Percentiles rank a stretch among this genome's conserved stretches.
phyloP scores from a whole-genome alignment of 1,140 invertebrate genomes.

The Steinernema khuongi region DNA sequence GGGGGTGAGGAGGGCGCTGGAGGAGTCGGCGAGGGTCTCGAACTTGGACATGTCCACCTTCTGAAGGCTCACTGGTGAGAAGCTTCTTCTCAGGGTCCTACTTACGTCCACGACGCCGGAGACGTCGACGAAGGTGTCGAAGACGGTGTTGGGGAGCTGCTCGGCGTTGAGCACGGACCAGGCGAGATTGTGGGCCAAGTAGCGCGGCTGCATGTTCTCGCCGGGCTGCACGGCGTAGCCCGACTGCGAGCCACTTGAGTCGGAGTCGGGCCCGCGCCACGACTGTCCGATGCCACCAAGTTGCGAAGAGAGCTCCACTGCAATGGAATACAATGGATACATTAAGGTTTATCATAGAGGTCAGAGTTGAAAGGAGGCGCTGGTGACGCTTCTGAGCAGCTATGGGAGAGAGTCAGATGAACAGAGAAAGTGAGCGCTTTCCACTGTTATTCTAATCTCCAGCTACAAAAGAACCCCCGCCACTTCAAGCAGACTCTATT shows the following conservation, averaged over 20 bases:
- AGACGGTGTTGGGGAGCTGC: slow-evolving; percentile 27
- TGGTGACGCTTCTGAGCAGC: too few relatives aligned
- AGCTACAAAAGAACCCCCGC: too few relatives aligned
- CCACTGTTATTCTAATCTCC: too few relatives aligned
- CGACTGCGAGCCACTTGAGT: slow-evolving; percentile 9
- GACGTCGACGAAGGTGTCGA: slow-evolving; percentile 6
- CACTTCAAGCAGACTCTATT: too few relatives aligned
- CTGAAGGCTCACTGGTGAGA: slow-evolving; percentile 9
- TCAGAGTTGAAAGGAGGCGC: slow-evolving; percentile 14
- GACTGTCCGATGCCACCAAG: slow-evolving; percentile 19
- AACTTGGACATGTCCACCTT: slow-evolving; percentile 17
- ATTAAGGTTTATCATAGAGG: too few relatives aligned
- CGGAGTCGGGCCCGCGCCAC: slow-evolving; percentile 11
- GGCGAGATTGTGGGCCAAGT: background rate
- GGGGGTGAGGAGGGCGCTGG: slow-evolving; percentile 17
- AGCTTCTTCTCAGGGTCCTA: background rate
- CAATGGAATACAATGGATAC: background rate
- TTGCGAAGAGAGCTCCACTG: slow-evolving; percentile 11
- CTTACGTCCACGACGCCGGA: background rate
- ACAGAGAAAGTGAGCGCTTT: too few relatives aligned
- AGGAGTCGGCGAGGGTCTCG: background rate
- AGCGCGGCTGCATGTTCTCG: slow-evolving; percentile 33
- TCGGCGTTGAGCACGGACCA: slow-evolving; percentile 33
- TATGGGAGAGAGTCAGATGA: too few relatives aligned
- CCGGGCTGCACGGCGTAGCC: slow-evolving; percentile 28